Base-by-base conservation (phyloP, 2,797 vertebrate species). In the Lacerta agilis region DNA sequence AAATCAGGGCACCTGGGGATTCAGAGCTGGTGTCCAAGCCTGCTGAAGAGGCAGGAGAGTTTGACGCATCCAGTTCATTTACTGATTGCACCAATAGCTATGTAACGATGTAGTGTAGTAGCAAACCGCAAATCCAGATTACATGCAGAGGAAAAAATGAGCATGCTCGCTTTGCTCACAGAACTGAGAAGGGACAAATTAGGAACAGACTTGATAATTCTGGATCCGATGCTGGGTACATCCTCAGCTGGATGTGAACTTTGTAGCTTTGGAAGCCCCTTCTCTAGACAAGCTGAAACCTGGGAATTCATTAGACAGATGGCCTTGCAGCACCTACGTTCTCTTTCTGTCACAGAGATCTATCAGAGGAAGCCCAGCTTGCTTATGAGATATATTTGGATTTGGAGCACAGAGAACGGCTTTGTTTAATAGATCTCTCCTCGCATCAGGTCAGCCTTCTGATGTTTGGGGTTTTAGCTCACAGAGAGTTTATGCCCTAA, bases 371-470 rank as follows among this genome's bases (percentile, higher is more conserved):
- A 91, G 87, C 94, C 92, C 89, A 79, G 82, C 86, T 95, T 86
- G 90, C 95, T 93, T 93, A 90, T 93, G 92, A 94, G 91, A 92
- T 92, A 87, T 92, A 88, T 94, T 91, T 94, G 95, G 94, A 93
- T 95, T 94, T 95, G 90, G 80, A 94, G 87, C 88, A 92, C 89
- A 93, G 89, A 88, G 86, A 91, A 55, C 66, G 85, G 88, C 89
- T 91, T 93, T 61, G 0, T 93, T 93, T 94, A 95, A 93, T 91
- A 94, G 87, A 67, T 91, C 88, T 91, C 87, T 86, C 76, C 87
- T 94, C 85, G 87, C 88, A 92, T 80, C 90, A 92, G 79, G 89
- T 87, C 92, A 90, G 88, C 79, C 90, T 94, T 95, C 88, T 91
- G 92, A 82, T 85, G 86, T 85, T 87, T 90, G 94, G 88, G 93